Conservation (phyloP, 1,140 invertebrate genomes). For the Meloidogyne chitwoodi region DNA sequence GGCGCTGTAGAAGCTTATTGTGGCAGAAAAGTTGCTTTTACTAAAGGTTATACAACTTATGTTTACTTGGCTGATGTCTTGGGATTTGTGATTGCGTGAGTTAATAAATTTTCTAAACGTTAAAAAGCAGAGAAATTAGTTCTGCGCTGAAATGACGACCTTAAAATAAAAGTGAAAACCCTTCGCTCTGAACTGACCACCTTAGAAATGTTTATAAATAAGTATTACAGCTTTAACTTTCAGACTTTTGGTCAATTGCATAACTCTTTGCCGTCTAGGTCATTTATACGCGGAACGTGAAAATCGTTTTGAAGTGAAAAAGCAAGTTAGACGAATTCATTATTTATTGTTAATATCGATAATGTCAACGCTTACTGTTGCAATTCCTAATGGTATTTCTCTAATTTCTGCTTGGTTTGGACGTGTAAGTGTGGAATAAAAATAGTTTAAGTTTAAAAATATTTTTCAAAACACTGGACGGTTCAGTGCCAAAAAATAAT, state of each 20-base stretch:
- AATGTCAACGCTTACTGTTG: constrained; percentile 35
- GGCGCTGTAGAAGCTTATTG: constrained; percentile 24
- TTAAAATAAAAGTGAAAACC: no score
- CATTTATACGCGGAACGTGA: constrained; percentile 28
- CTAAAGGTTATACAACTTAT: constrained; percentile 33
- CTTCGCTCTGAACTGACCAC: neutral
- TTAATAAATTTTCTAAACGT: constrained; percentile 20
- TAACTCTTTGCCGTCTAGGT: constrained; percentile 22
- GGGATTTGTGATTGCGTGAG: constrained; percentile 29
- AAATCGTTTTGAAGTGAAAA: constrained; percentile 33
- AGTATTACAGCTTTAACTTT: neutral
- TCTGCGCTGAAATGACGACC: no score
- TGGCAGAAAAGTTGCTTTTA: constrained; percentile 31
- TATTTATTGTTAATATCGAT: constrained; percentile 38
- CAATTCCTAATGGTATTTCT: constrained; percentile 37
- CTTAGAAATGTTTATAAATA: neutral
- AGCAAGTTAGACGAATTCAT: constrained; percentile 28
- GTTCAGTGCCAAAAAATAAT: neutral
- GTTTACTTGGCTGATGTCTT: constrained; percentile 31
- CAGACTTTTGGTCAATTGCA: constrained; percentile 26
- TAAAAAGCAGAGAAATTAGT: neutral
- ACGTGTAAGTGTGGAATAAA: constrained; percentile 24
- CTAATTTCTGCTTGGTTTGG: constrained; percentile 34
- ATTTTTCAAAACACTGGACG: neutral
- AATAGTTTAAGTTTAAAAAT: neutral